phyloP scores from a whole-genome alignment of 2,113 vertebrate species.

The Bothrops jararaca region DNA sequence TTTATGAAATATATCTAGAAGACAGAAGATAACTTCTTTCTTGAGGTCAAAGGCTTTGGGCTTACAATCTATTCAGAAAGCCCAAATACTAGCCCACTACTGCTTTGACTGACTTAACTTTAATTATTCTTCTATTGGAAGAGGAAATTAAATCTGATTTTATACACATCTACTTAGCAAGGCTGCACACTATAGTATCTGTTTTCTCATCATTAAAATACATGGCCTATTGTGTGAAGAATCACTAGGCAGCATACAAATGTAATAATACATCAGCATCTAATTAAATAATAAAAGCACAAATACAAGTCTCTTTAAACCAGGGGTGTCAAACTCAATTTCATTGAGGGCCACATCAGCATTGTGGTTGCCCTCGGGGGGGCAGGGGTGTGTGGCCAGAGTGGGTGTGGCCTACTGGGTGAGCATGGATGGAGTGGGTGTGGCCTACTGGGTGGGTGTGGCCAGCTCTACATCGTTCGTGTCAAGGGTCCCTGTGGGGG shows the following conservation, averaged over 20 bases:
- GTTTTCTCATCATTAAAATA: not conserved
- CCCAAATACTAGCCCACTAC: not conserved
- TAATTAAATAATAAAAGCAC: not conserved
- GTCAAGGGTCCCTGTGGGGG: too few species aligned
- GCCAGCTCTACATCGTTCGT: too few species aligned
- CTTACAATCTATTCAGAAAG: not conserved
- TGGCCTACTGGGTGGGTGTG: too few species aligned
- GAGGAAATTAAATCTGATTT: not conserved
- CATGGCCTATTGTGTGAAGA: not conserved
- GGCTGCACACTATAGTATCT: not conserved
- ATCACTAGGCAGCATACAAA: not conserved
- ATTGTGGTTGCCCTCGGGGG: too few species aligned
- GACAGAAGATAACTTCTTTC: constrained; percentile 14
- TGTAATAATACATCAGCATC: not conserved
- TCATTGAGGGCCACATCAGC: too few species aligned
- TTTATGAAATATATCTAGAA: constrained; percentile 4
- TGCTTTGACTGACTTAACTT: not conserved
- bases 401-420: too few species aligned
- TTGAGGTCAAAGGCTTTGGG: not conserved
- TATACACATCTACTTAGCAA: not conserved
- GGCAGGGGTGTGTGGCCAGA: too few species aligned
- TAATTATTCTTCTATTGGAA: not conserved
- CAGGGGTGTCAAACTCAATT: too few species aligned
- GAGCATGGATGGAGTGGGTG: too few species aligned
- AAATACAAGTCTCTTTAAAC: not conserved